Evolutionary conservation across 2,113 vertebrate species (phyloP).

Genomic region (Phaetusa simplex): DNA sequence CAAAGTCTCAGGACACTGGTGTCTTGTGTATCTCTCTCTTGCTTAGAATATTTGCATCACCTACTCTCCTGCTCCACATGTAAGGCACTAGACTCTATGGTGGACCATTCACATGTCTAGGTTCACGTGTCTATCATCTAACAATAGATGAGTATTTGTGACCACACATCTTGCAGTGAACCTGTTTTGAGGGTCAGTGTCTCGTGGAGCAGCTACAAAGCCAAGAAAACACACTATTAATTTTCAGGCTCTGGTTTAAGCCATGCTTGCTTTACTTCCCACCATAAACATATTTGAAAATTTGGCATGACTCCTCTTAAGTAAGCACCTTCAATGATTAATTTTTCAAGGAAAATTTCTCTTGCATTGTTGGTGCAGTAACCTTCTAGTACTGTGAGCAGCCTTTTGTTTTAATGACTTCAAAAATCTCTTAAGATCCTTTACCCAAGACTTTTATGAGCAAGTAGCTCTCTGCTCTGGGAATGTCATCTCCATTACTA

Average conservation of each 20-base stretch:
- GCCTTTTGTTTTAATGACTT: background rate
- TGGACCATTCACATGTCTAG: background rate
- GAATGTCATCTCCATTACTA: background rate
- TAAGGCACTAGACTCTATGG: background rate
- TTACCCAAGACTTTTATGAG: background rate
- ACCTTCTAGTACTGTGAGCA: background rate
- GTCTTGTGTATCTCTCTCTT: background rate
- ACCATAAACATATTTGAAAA: background rate
- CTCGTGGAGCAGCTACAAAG: background rate
- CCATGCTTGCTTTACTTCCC: background rate
- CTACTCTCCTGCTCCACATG: background rate
- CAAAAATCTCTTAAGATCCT: background rate
- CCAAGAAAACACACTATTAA: background rate
- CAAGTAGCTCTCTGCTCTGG: background rate
- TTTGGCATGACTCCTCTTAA: background rate
- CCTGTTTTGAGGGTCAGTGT: background rate
- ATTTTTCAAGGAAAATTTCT: background rate
- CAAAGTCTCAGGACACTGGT: background rate
- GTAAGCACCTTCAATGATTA: background rate
- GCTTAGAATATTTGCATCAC: background rate
- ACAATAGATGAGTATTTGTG: background rate
- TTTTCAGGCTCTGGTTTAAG: background rate
- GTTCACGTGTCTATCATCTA: background rate
- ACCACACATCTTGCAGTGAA: background rate
- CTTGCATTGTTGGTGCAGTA: background rate